Evolutionary conservation across 2,888 invertebrate genomes (phyloP).

Genomic region (Heliconius cydno): DNA sequence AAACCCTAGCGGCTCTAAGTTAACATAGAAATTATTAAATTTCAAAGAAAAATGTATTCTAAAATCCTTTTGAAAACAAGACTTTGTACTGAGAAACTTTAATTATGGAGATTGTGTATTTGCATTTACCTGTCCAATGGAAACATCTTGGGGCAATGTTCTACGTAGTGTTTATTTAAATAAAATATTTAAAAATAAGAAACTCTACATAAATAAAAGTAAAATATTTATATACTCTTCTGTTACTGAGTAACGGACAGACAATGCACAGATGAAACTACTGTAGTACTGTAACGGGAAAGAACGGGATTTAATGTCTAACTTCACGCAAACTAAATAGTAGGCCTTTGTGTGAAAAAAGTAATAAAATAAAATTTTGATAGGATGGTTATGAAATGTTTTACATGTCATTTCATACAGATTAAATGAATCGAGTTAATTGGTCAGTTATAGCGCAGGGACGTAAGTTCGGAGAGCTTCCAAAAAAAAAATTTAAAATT

Average conservation of each 20-base stretch:
- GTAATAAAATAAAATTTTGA: too few relatives aligned
- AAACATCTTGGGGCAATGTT: conserved; percentile 7
- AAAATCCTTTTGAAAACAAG: conserved; percentile 49
- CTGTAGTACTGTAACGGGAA: too few relatives aligned
- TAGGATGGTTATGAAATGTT: too few relatives aligned
- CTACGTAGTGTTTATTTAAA: neutral
- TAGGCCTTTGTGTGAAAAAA: too few relatives aligned
- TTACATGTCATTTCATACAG: too few relatives aligned
- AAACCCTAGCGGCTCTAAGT: conserved; percentile 29
- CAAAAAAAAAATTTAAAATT: neutral
- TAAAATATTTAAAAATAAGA: too few relatives aligned
- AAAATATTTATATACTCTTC: too few relatives aligned
- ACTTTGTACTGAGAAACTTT: conserved; percentile 51
- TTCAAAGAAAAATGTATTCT: conserved; percentile 50
- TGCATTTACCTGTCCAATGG: conserved; percentile 35
- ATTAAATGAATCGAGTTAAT: too few relatives aligned
- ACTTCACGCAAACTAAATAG: too few relatives aligned
- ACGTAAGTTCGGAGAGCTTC: neutral
- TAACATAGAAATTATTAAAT: conserved; percentile 34
- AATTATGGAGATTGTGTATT: conserved; percentile 51
- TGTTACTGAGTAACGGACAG: too few relatives aligned
- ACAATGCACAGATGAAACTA: too few relatives aligned
- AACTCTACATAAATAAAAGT: neutral
- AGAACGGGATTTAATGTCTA: too few relatives aligned
- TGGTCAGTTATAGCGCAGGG: neutral